These are phyloP conservation scores for Oncorhynchus tshawytscha DNA, from an alignment of 2,113 vertebrate species.

Conservation along the genomic window DNA sequence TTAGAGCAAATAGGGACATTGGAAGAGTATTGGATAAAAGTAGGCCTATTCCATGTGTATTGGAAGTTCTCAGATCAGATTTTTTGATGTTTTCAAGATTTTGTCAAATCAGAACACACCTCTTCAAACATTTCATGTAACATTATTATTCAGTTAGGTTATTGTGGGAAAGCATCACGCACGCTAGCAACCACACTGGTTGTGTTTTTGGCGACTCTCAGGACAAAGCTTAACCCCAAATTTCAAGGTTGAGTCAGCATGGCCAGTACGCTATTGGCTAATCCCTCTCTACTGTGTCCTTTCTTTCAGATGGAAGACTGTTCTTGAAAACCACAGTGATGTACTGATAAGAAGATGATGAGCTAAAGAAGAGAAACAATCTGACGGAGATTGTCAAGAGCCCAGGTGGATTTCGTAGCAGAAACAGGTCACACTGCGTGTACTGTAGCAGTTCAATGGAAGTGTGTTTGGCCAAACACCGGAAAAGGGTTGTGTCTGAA, in stretches of 20 bases:
- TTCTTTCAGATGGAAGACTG: conserved; percentile 95
- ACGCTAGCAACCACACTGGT: too few relatives aligned
- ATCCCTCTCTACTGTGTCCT: conserved; percentile 64
- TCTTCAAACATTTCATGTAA: too few relatives aligned
- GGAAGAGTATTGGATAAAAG: too few relatives aligned
- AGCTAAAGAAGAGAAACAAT: conserved; percentile 70
- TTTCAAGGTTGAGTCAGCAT: conserved; percentile 36
- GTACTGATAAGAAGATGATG: conserved; percentile 83
- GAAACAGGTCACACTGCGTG: conserved; percentile 60
- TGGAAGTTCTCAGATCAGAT: too few relatives aligned
- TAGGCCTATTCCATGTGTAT: too few relatives aligned
- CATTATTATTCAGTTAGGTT: too few relatives aligned
- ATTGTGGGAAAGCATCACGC: too few relatives aligned
- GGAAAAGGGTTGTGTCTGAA: conserved; percentile 81
- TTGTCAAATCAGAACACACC: too few relatives aligned
- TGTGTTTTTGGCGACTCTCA: too few relatives aligned
- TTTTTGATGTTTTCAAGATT: too few relatives aligned
- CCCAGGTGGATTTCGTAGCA: conserved; percentile 56
- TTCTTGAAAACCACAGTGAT: conserved; percentile 99
- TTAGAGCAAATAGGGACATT: too few relatives aligned
- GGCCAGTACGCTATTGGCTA: conserved; percentile 49
- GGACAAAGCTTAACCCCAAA: too few relatives aligned
- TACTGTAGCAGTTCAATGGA: conserved; percentile 50
- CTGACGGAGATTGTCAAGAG: conserved; percentile 63
- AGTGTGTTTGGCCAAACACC: conserved; percentile 61